Conservation (phyloP, 1,140 invertebrate genomes). For the Mactra quadrangularis region DNA sequence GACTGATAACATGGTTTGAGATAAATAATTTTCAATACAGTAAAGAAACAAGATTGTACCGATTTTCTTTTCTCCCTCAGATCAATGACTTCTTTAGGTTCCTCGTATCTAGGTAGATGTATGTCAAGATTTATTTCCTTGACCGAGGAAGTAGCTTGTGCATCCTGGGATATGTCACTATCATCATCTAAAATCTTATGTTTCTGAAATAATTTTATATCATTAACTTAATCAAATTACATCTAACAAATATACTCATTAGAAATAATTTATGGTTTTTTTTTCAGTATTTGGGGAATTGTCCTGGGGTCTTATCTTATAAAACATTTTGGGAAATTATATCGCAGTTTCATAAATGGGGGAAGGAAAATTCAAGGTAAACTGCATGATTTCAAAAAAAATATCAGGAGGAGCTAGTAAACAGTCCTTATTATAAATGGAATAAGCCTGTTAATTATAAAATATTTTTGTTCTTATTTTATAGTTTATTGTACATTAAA, state of each 20-base stretch:
- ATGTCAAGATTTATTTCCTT: background rate
- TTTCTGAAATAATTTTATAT: too few relatives aligned
- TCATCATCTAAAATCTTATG: conserved; percentile 53
- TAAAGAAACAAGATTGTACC: background rate
- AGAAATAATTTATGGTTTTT: background rate
- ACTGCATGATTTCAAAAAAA: too few relatives aligned
- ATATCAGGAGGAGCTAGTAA: background rate
- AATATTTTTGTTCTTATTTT: too few relatives aligned
- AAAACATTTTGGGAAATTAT: background rate
- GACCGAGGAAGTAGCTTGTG: background rate
- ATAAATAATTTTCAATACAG: too few relatives aligned
- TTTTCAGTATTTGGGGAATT: too few relatives aligned
- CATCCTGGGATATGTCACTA: conserved; percentile 47
- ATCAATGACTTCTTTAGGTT: conserved; percentile 15
- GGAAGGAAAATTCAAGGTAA: background rate
- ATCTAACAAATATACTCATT: background rate
- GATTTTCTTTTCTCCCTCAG: conserved; percentile 13
- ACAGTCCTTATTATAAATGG: too few relatives aligned
- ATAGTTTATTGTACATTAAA: too few relatives aligned
- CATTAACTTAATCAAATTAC: background rate
- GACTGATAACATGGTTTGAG: too few relatives aligned
- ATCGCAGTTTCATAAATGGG: too few relatives aligned
- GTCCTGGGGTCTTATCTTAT: background rate
- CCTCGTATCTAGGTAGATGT: background rate
- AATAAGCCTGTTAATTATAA: too few relatives aligned